phyloP scores from a whole-genome alignment of 2,888 invertebrate species.

The Neelides folsomi region DNA sequence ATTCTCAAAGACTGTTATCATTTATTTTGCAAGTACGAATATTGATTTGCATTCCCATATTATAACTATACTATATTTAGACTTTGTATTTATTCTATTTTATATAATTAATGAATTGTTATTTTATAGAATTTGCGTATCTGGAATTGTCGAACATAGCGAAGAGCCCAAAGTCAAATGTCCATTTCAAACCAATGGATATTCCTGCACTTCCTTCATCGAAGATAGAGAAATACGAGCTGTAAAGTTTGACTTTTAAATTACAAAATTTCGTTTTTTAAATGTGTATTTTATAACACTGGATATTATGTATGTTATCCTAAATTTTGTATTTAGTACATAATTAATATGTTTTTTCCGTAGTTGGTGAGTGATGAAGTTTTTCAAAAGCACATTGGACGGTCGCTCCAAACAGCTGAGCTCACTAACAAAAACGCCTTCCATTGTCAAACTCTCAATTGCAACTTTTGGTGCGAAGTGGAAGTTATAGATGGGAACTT shows the following conservation, averaged over 20 bases:
- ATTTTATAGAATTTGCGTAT: conserved; percentile 48
- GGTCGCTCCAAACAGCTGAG: no score
- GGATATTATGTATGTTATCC: no score
- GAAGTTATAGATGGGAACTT: conserved; percentile 49
- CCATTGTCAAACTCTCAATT: conserved; percentile 80
- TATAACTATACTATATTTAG: neutral
- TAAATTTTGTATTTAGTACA: no score
- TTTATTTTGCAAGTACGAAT: conserved; percentile 66
- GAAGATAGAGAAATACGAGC: conserved; percentile 72
- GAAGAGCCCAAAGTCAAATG: conserved; percentile 67
- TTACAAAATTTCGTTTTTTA: no score
- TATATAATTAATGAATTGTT: no score
- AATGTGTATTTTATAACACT: no score
- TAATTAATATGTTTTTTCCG: no score
- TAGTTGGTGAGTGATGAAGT: no score
- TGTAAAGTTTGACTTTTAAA: conserved; percentile 39
- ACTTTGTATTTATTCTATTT: no score
- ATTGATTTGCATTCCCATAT: no score
- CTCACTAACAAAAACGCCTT: conserved; percentile 52
- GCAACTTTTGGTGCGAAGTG: conserved; percentile 75
- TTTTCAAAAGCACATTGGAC: no score
- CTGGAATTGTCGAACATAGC: conserved; percentile 56
- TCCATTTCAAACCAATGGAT: conserved; percentile 60
- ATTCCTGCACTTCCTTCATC: conserved; percentile 58
- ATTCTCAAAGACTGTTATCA: conserved; percentile 82